A percentile compares a stretch with the other conserved stretches of the same genome.
phyloP scores from a whole-genome alignment of 2,113 vertebrate species.

The Clupea harengus region DNA sequence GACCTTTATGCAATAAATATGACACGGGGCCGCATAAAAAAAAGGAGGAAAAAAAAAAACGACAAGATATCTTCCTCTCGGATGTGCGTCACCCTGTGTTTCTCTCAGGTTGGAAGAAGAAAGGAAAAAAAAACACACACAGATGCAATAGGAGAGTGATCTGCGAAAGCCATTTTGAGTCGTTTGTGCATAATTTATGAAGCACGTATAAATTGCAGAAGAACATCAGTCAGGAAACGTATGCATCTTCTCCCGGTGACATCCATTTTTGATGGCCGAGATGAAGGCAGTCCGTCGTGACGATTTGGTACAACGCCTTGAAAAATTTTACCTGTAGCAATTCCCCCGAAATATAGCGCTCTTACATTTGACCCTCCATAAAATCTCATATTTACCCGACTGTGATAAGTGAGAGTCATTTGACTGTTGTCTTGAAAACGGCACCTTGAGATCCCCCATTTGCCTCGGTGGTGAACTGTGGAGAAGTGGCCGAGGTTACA shows the following conservation, averaged over 20 bases:
- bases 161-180: neutral
- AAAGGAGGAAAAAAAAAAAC: slow-evolving; percentile 77
- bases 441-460: slow-evolving; percentile 18
- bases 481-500: slow-evolving; percentile 87
- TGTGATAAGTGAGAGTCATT: slow-evolving; percentile 7
- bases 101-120: neutral
- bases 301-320: slow-evolving; percentile 17
- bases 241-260: slow-evolving; percentile 1
- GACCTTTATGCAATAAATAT: slow-evolving; percentile 91
- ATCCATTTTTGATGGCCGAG: neutral
- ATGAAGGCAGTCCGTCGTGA: neutral
- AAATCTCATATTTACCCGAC: slow-evolving; percentile 5
- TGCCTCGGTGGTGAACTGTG: slow-evolving; percentile 21
- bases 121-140: neutral
- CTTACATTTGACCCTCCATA: neutral
- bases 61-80: slow-evolving; percentile 88
- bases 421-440: slow-evolving; percentile 15
- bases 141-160: neutral
- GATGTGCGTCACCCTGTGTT: slow-evolving; percentile 68
- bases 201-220: slow-evolving; percentile 1
- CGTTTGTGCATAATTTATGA: slow-evolving; percentile 20
- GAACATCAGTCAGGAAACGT: slow-evolving; percentile 3
- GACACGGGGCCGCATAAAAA: slow-evolving; percentile 81
- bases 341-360: neutral
- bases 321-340: slow-evolving; percentile 6